A percentile compares a stretch with the other conserved stretches of the same genome.
phyloP scores from a whole-genome alignment of 2,113 vertebrate genomes.

The Hystrix cristata region DNA sequence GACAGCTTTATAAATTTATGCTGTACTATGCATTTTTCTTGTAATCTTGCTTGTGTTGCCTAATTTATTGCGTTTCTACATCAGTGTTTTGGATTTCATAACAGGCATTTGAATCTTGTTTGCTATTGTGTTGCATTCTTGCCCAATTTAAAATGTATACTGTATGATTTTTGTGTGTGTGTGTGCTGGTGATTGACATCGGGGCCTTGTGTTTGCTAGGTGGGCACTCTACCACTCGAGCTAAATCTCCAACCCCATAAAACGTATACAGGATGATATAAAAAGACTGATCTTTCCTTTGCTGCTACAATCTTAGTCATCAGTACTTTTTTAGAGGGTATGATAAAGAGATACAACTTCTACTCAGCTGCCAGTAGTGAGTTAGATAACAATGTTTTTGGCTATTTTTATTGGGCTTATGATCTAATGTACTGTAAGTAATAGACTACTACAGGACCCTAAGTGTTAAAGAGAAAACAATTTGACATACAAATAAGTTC shows the following conservation, averaged over 20 bases:
- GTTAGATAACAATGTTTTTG: background rate
- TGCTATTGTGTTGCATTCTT: background rate
- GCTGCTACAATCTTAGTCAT: background rate
- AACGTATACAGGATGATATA: background rate
- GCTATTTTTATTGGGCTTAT: background rate
- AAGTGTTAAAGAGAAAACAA: background rate
- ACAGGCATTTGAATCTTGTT: background rate
- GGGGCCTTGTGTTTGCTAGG: too few species aligned
- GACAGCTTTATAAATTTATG: background rate
- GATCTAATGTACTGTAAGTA: background rate
- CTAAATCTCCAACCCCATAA: too few species aligned
- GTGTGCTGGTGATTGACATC: too few species aligned
- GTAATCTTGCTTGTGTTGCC: background rate
- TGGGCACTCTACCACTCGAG: too few species aligned
- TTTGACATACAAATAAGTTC: background rate
- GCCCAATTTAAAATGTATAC: background rate
- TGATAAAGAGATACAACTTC: background rate
- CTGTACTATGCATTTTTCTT: background rate
- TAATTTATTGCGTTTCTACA: constrained; percentile 15
- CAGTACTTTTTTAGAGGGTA: background rate
- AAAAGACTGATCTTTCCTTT: background rate
- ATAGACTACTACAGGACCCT: background rate
- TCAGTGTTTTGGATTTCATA: background rate
- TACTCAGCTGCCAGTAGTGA: background rate
- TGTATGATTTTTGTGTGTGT: background rate